These are phyloP conservation scores for Tragelaphus eurycerus DNA, from an alignment of 2,797 vertebrate genomes.

Conservation along the genomic window DNA sequence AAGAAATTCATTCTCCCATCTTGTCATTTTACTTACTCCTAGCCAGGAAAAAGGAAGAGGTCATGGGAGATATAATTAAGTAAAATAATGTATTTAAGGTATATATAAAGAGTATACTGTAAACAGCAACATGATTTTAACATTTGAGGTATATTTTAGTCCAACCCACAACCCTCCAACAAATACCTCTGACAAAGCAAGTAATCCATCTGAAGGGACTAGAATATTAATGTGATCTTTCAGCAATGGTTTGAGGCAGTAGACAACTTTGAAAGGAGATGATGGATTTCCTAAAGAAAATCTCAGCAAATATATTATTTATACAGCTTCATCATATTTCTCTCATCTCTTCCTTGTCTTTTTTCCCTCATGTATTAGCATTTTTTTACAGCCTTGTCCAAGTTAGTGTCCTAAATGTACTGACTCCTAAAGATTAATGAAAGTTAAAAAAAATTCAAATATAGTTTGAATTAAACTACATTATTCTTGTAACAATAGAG, in stretches of 20 bases:
- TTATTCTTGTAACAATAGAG: background rate
- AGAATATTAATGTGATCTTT: conserved; percentile 59
- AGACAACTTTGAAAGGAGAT: conserved; percentile 52
- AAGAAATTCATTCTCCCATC: background rate
- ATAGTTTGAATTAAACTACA: background rate
- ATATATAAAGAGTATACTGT: background rate
- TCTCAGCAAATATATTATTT: conserved; percentile 68
- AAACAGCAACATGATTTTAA: background rate
- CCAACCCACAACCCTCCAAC: background rate
- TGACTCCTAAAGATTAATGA: conserved; percentile 26
- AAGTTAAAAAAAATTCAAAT: conserved; percentile 25
- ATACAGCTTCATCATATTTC: conserved; percentile 53
- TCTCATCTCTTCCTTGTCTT: conserved; percentile 36
- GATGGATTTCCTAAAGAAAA: conserved; percentile 66
- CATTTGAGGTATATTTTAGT: background rate
- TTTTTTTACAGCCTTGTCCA: background rate
- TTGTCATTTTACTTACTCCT: background rate
- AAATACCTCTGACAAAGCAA: conserved; percentile 52
- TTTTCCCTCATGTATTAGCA: background rate
- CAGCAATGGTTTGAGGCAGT: conserved; percentile 42
- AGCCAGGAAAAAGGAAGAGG: background rate
- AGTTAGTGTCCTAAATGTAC: background rate
- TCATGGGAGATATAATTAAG: background rate
- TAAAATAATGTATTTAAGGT: background rate
- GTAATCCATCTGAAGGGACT: conserved; percentile 31